phyloP scores from a whole-genome alignment of 2,113 vertebrate species.

The Poeciliopsis occidentalis region DNA sequence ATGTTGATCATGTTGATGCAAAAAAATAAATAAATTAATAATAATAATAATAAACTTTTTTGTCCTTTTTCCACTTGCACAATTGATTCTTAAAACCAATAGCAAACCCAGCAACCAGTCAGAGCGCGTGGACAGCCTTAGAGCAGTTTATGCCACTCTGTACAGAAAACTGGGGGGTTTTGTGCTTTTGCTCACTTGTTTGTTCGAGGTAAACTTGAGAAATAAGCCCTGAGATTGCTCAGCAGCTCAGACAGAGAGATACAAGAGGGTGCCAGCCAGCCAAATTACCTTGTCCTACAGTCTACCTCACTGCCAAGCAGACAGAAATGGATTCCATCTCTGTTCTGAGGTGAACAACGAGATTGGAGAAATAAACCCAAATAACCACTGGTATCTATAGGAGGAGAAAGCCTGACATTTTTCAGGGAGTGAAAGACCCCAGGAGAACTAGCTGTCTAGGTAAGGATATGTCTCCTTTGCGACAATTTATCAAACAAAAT shows the following conservation, averaged over 20 bases:
- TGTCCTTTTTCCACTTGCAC: slow-evolving; percentile 1
- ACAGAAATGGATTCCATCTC: slow-evolving; percentile 70
- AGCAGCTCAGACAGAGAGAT: slow-evolving; percentile 49
- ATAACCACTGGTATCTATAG: slow-evolving; percentile 63
- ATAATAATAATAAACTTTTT: slow-evolving; percentile 22
- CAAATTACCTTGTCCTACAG: slow-evolving; percentile 67
- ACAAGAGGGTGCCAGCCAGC: slow-evolving; percentile 46
- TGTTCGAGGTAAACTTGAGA: slow-evolving; percentile 64
- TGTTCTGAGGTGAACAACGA: slow-evolving; percentile 60
- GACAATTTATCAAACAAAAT: too few relatives aligned
- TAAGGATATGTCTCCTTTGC: too few relatives aligned
- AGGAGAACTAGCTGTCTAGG: slow-evolving; percentile 6
- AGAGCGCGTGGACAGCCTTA: slow-evolving; percentile 11
- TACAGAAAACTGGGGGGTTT: slow-evolving; percentile 8
- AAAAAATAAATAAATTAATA: not conserved
- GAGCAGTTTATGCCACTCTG: slow-evolving; percentile 28
- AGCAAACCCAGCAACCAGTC: slow-evolving; percentile 30
- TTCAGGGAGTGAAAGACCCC: slow-evolving; percentile 50
- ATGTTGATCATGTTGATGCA: slow-evolving; percentile 32
- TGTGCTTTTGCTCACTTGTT: slow-evolving; percentile 38
- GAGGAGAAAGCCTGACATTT: slow-evolving; percentile 58
- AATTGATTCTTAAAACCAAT: slow-evolving; percentile 28
- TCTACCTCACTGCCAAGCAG: slow-evolving; percentile 51
- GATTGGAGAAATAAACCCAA: slow-evolving; percentile 68
- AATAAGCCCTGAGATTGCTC: slow-evolving; percentile 46